Conservation (phyloP, 1,140 invertebrate genomes). For the Drosophila carrolli region DNA sequence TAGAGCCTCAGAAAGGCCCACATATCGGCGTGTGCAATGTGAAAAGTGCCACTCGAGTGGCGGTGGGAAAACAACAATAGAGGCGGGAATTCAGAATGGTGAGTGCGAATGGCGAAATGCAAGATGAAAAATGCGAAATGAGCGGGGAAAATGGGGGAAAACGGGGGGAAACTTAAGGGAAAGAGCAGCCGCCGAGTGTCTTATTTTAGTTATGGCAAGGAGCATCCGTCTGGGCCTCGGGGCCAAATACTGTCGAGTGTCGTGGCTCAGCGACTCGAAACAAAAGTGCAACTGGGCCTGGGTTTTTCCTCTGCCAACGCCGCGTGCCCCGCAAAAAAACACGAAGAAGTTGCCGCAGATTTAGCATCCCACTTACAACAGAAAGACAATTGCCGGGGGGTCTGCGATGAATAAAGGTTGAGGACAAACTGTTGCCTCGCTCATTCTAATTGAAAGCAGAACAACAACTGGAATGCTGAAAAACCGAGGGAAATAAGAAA, state of each 20-base stretch:
- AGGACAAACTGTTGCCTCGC: constrained; percentile 68
- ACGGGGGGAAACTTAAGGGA: neutral
- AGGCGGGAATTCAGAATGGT: constrained; percentile 18
- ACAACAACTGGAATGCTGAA: constrained; percentile 24
- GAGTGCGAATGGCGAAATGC: constrained; percentile 2
- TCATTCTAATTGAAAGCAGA: constrained; percentile 69
- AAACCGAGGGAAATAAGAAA: constrained; percentile 21
- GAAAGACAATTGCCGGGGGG: constrained; percentile 58
- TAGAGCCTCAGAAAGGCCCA: constrained; percentile 4
- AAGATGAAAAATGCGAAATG: constrained; percentile 13
- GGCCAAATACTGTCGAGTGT: constrained; percentile 35
- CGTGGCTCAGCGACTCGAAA: constrained; percentile 72
- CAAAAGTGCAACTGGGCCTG: constrained; percentile 60
- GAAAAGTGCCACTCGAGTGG: constrained; percentile 42
- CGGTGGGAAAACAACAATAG: constrained; percentile 30
- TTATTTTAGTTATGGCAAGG: constrained; percentile 68
- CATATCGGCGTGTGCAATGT: constrained; percentile 25
- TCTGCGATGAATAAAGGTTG: constrained; percentile 20
- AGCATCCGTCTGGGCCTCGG: constrained; percentile 42
- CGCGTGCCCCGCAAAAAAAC: constrained; percentile 31
- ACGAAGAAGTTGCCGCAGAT: constrained; percentile 67
- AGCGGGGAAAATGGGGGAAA: constrained; percentile 1
- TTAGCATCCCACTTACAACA: constrained; percentile 53
- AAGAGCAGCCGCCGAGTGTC: constrained; percentile 56
- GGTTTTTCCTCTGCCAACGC: neutral